These are phyloP conservation scores for Drosophila atripex DNA, from an alignment of 2,888 invertebrate genomes.

Conservation along the genomic window DNA sequence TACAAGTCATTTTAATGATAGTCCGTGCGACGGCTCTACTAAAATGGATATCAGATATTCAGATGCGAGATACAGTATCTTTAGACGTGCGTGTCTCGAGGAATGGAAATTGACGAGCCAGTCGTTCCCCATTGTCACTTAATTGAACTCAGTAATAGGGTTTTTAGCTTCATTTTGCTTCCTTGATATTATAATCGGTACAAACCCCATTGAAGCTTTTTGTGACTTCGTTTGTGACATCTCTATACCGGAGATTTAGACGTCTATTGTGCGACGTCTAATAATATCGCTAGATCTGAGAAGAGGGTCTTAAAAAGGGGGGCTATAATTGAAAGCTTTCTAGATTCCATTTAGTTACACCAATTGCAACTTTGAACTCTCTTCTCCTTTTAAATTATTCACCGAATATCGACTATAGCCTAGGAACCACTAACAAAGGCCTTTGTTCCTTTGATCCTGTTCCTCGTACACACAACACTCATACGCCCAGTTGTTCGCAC, in stretches of 20 bases:
- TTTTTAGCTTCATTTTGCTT: constrained; percentile 31
- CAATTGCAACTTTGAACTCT: too few species aligned
- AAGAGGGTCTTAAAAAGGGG: neutral
- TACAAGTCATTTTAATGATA: neutral
- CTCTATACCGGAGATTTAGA: neutral
- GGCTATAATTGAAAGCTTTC: too few species aligned
- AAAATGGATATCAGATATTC: constrained; percentile 2
- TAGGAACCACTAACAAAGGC: constrained; percentile 22
- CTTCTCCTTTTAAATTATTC: neutral
- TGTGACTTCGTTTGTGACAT: constrained; percentile 20
- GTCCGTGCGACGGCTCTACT: neutral
- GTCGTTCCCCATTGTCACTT: constrained; percentile 61
- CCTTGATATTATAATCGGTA: constrained; percentile 32
- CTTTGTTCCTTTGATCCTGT: constrained; percentile 25
- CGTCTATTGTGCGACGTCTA: neutral
- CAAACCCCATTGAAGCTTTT: constrained; percentile 25
- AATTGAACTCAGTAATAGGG: constrained; percentile 59
- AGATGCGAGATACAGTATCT: constrained; percentile 18
- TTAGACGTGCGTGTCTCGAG: constrained; percentile 30
- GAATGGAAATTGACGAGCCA: constrained; percentile 14
- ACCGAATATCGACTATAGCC: neutral
- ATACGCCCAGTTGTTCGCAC: constrained; percentile 28
- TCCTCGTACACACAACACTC: neutral
- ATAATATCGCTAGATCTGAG: neutral
- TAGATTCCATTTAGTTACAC: too few species aligned